Conservation (phyloP, 2,113 vertebrate species). For the Myodes glareolus region DNA sequence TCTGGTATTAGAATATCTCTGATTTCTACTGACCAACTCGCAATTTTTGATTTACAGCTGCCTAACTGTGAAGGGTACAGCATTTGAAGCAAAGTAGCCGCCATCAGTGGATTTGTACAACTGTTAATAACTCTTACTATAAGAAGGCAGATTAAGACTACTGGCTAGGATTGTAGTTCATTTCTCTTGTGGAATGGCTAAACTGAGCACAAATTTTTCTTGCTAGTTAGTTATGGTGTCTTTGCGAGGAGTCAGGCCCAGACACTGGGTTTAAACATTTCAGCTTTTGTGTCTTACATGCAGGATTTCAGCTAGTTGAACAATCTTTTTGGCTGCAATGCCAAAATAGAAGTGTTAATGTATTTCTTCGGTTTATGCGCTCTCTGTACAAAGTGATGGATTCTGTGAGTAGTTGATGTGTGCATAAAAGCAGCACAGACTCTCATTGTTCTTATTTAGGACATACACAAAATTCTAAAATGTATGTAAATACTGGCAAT, state of each 20-base stretch:
- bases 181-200: background rate
- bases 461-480: background rate
- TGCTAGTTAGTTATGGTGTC: background rate
- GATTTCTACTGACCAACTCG: background rate
- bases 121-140: background rate
- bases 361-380: conserved; percentile 53
- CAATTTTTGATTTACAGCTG: background rate
- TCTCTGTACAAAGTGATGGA: conserved; percentile 8
- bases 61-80: background rate
- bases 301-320: conserved; percentile 60
- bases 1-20: background rate
- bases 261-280: background rate
- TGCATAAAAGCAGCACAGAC: conserved; percentile 53
- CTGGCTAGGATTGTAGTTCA: background rate
- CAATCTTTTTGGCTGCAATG: conserved; percentile 45
- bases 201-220: background rate
- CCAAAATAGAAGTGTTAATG: conserved; percentile 57
- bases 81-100: background rate
- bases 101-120: background rate
- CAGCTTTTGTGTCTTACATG: conserved; percentile 33
- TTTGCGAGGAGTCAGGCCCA: background rate
- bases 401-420: conserved; percentile 57
- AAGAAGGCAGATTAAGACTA: background rate
- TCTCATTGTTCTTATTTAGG: conserved; percentile 37
- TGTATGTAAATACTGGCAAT: background rate